Percentiles rank a stretch among this genome's conserved stretches.
Conservation (phyloP, 2,797 vertebrate species). For the Poliocrania exsul region DNA sequence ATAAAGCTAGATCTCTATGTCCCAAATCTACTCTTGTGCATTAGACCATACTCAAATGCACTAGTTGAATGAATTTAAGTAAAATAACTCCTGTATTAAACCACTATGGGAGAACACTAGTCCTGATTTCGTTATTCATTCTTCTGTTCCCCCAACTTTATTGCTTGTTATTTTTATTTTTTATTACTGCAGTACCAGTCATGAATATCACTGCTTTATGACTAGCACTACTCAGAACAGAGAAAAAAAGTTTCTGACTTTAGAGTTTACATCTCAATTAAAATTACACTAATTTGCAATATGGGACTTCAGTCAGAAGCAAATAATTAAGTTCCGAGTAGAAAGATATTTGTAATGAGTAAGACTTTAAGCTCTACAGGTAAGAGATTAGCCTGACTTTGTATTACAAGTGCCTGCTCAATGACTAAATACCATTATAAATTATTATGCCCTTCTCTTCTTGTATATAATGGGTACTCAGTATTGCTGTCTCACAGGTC, state of each 20-base stretch:
- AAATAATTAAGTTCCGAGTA: background rate
- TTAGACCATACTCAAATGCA: background rate
- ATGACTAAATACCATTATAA: background rate
- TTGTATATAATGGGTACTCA: background rate
- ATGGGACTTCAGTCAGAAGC: background rate
- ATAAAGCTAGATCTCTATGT: background rate
- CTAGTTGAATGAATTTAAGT: background rate
- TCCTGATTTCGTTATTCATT: background rate
- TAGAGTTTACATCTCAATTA: background rate
- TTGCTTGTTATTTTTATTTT: background rate
- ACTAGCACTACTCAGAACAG: background rate
- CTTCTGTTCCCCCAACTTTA: background rate
- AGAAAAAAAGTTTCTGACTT: background rate
- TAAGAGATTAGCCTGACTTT: background rate
- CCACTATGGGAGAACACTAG: background rate
- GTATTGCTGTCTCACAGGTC: background rate
- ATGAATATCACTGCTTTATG: background rate
- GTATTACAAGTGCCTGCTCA: background rate
- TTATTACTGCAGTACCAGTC: background rate
- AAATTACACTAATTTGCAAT: background rate
- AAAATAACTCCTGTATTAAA: background rate
- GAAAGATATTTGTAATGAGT: background rate
- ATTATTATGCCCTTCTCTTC: background rate
- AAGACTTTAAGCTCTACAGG: background rate
- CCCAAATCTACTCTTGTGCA: background rate